These are phyloP conservation scores for Caenorhabditis sp. DNA, from an alignment of 2,888 invertebrate genomes.

Conservation along the genomic window DNA sequence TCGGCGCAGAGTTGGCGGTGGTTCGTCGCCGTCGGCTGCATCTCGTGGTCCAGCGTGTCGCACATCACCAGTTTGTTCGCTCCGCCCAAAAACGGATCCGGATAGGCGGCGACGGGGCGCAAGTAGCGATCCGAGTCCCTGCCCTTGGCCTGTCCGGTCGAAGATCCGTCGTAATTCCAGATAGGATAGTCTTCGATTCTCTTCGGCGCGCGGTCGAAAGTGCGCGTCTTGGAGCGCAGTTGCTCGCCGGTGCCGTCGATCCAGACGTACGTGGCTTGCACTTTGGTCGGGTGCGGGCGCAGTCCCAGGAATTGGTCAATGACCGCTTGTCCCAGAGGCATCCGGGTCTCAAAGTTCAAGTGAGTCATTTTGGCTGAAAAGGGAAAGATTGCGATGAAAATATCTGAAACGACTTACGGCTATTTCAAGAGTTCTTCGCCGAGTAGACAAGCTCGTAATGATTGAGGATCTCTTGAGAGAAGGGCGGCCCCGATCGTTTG, in stretches of 20 bases:
- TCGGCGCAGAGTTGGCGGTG: constrained; percentile 79
- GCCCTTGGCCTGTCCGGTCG: constrained; percentile 85
- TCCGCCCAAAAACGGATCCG: constrained; percentile 75
- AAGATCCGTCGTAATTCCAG: constrained; percentile 96
- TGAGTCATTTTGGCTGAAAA: constrained; percentile 54
- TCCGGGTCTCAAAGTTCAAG: constrained; percentile 58
- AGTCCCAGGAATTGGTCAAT: constrained; percentile 68
- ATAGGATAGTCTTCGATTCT: constrained; percentile 85
- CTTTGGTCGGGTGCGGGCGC: constrained; percentile 67
- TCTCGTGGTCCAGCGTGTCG: constrained; percentile 87
- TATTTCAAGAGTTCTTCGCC: neutral
- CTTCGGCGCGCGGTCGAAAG: constrained; percentile 87
- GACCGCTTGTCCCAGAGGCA: constrained; percentile 64
- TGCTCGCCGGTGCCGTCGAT: constrained; percentile 95
- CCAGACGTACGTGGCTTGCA: constrained; percentile 89
- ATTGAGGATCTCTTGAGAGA: neutral
- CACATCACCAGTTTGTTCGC: constrained; percentile 72
- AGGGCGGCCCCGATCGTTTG: neutral
- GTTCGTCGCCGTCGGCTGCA: constrained; percentile 85
- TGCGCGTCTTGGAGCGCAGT: constrained; percentile 89
- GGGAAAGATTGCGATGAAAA: no score
- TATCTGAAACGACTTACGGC: no score
- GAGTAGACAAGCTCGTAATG: constrained; percentile 8
- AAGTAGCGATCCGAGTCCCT: constrained; percentile 80
- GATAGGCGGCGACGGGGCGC: constrained; percentile 69